These are phyloP conservation scores for Turritopsis rubra DNA, from an alignment of 30 jellyfish, hydroid and myxozoan species.

Conservation along the genomic window DNA sequence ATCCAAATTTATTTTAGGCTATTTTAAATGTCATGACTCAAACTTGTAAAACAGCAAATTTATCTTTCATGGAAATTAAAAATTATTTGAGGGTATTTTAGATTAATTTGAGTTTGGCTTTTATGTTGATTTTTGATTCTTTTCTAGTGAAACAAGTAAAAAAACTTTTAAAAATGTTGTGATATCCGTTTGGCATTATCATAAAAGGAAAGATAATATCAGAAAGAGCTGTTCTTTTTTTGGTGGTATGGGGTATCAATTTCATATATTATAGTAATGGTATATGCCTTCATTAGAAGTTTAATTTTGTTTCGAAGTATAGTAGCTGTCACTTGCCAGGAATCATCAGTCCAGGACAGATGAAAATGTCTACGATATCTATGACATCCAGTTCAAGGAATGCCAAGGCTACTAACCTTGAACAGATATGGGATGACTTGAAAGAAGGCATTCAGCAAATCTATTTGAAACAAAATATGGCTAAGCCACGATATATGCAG, in stretches of 20 bases:
- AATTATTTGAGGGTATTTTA: too few species aligned
- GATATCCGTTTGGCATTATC: not conserved
- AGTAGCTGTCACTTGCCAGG: not conserved
- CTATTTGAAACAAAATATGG: conserved; percentile 73
- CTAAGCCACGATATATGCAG: conserved; percentile 63
- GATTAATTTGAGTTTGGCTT: not conserved
- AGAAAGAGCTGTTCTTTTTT: not conserved
- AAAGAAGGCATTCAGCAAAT: conserved; percentile 89
- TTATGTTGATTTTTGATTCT: not conserved
- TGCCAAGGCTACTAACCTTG: conserved; percentile 61
- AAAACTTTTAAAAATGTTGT: not conserved
- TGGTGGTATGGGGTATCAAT: not conserved
- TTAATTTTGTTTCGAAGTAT: not conserved
- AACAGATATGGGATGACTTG: conserved; percentile 88
- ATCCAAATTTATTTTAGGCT: too few species aligned
- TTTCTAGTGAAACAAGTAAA: not conserved
- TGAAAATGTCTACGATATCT: conserved; percentile 10
- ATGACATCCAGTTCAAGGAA: conserved; percentile 10
- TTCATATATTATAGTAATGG: not conserved
- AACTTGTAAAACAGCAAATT: too few species aligned
- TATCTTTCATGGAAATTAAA: too few species aligned
- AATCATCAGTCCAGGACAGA: not conserved
- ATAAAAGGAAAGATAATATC: not conserved
- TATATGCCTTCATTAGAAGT: not conserved
- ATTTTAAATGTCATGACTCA: too few species aligned